Evolutionary conservation across 2,113 vertebrate species (phyloP).

Genomic region (Glaucomys volans): DNA sequence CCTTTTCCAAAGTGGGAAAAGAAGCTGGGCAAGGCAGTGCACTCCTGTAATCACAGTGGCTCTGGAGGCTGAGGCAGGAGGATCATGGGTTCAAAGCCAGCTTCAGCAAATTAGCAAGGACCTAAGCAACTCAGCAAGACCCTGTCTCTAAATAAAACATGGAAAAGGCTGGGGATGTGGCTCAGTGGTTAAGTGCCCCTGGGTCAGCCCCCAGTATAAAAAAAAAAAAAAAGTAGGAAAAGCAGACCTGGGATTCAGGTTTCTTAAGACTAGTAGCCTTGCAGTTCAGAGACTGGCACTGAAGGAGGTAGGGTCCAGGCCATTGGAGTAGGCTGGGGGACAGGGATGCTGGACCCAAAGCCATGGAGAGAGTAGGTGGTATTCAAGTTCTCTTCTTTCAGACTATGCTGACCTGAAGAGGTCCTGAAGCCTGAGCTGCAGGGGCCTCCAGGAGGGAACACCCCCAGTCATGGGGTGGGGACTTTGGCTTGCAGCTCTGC

Average conservation of each 20-base stretch:
- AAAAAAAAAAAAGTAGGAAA: no score
- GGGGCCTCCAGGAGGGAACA: neutral
- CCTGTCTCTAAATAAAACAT: no score
- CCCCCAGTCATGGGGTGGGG: neutral
- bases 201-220: no score
- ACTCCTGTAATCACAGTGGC: no score
- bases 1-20: no score
- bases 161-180: no score
- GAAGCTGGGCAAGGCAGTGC: no score
- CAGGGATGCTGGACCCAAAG: neutral
- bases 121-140: no score
- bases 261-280: neutral
- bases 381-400: neutral
- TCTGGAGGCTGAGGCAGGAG: no score
- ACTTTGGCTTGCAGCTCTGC: neutral
- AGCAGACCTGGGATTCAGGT: neutral
- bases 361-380: fast-evolving
- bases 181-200: no score
- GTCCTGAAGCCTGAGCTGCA: neutral
- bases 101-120: no score
- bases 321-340: neutral
- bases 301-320: neutral
- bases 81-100: no score
- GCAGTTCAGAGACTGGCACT: fast-evolving
- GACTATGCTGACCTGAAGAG: neutral